These are phyloP conservation scores for Diachasma alloeum DNA, from an alignment of 1,140 invertebrate species.

Conservation along the genomic window DNA sequence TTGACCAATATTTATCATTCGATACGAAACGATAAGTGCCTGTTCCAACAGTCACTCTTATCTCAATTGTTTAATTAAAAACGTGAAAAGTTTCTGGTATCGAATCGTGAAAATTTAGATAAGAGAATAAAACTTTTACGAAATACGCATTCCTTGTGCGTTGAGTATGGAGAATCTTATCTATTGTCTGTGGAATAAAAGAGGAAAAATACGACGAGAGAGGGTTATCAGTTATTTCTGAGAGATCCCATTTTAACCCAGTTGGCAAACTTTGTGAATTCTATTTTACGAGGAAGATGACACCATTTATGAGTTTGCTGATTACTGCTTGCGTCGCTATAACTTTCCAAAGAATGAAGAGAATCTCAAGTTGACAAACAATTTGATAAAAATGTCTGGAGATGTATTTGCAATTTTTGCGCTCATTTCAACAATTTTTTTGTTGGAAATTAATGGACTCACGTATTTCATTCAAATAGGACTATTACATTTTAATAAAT, in stretches of 20 bases:
- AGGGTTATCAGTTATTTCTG: constrained; percentile 10
- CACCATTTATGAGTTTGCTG: not conserved
- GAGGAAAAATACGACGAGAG: not conserved
- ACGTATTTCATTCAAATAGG: too few relatives aligned
- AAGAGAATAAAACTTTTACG: not conserved
- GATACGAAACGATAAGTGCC: not conserved
- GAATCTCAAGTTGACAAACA: too few relatives aligned
- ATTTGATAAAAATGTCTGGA: too few relatives aligned
- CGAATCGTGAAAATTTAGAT: not conserved
- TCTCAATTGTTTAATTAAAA: not conserved
- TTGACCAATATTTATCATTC: constrained; percentile 1
- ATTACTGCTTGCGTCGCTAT: not conserved
- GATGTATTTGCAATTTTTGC: too few relatives aligned
- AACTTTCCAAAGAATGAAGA: not conserved
- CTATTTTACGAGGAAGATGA: not conserved
- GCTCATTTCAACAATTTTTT: too few relatives aligned
- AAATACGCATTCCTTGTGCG: not conserved
- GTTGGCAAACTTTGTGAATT: not conserved
- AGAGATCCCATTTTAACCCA: constrained; percentile 7
- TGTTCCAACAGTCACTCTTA: not conserved
- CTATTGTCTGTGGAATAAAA: not conserved
- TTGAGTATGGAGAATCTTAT: not conserved
- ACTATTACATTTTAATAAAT: too few relatives aligned
- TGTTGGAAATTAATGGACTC: too few relatives aligned
- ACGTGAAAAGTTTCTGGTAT: not conserved